Evolutionary conservation across 2,113 vertebrate genomes (phyloP).

Genomic region (Perca schrenkii): DNA sequence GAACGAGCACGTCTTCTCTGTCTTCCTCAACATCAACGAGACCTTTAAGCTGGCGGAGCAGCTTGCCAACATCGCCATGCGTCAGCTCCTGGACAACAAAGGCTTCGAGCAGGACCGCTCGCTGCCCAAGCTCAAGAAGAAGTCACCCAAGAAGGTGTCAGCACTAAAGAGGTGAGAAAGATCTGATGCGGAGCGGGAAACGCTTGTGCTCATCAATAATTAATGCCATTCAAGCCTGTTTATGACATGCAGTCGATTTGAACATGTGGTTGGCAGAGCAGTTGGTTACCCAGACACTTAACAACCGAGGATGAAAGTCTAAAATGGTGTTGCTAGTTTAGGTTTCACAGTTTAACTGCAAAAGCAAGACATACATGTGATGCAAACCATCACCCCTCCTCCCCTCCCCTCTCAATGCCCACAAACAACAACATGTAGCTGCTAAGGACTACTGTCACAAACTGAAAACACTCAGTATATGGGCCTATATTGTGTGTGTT

Average conservation of each 20-base stretch:
- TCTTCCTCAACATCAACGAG: constrained; percentile 97
- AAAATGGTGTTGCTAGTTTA: background rate
- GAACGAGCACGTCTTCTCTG: constrained; percentile 94
- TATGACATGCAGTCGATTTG: background rate
- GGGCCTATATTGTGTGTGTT: too few relatives aligned
- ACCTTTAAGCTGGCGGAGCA: constrained; percentile 98
- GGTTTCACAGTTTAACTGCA: background rate
- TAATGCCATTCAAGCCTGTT: background rate
- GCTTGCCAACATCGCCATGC: constrained; percentile 98
- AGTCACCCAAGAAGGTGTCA: constrained; percentile 96
- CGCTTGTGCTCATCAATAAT: background rate
- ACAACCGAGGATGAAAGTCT: background rate
- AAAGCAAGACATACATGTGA: background rate
- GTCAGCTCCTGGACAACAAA: constrained; percentile 96
- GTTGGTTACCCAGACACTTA: background rate
- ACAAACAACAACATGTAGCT: too few relatives aligned
- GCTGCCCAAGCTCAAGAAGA: constrained; percentile 96
- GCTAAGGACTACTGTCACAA: too few relatives aligned
- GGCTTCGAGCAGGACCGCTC: constrained; percentile 97
- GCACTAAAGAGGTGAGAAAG: constrained; percentile 92
- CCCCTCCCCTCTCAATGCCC: too few relatives aligned
- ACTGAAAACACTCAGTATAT: too few relatives aligned
- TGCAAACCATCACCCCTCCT: too few relatives aligned
- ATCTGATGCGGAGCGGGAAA: background rate
- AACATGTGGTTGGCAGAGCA: background rate